Conservation (phyloP, 2,113 vertebrate species). For the Lutjanus erythropterus region DNA sequence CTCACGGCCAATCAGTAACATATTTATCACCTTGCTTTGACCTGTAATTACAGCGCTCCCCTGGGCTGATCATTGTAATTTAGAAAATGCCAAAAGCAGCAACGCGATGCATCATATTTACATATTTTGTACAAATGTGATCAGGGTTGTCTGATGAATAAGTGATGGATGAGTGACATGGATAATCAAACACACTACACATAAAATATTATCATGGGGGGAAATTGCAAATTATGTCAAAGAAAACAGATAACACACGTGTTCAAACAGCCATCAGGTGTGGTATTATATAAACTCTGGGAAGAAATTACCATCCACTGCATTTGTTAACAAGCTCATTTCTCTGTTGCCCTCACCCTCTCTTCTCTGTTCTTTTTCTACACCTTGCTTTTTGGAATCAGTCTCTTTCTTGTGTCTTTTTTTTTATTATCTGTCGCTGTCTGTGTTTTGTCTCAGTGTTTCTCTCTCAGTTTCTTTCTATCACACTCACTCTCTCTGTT, state of each 20-base stretch:
- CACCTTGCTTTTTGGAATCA: constrained; percentile 36
- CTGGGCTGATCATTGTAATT: constrained; percentile 8
- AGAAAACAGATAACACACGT: constrained; percentile 12
- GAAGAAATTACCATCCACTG: constrained; percentile 40
- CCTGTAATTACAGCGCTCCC: constrained; percentile 19
- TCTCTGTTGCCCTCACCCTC: constrained; percentile 6
- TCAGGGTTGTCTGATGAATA: constrained; percentile 28
- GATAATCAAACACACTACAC: constrained; percentile 20
- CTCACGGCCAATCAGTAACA: constrained; percentile 3
- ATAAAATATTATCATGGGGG: neutral
- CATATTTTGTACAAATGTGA: constrained; percentile 15
- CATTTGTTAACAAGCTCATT: constrained; percentile 50
- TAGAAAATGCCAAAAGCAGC: constrained; percentile 3
- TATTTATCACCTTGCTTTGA: constrained; percentile 38
- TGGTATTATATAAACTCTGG: constrained; percentile 28
- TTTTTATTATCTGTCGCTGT: constrained; percentile 19
- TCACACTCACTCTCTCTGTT: constrained; percentile 20
- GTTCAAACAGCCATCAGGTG: constrained; percentile 52
- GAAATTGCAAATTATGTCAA: constrained; percentile 19
- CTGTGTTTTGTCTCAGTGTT: constrained; percentile 55
- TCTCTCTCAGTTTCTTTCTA: constrained; percentile 38
- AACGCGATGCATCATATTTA: neutral
- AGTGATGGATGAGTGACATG: constrained; percentile 22
- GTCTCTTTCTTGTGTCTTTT: constrained; percentile 7
- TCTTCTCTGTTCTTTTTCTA: constrained; percentile 4